phyloP scores from a whole-genome alignment of 2,888 invertebrate species.

The Piscicola geometra region DNA sequence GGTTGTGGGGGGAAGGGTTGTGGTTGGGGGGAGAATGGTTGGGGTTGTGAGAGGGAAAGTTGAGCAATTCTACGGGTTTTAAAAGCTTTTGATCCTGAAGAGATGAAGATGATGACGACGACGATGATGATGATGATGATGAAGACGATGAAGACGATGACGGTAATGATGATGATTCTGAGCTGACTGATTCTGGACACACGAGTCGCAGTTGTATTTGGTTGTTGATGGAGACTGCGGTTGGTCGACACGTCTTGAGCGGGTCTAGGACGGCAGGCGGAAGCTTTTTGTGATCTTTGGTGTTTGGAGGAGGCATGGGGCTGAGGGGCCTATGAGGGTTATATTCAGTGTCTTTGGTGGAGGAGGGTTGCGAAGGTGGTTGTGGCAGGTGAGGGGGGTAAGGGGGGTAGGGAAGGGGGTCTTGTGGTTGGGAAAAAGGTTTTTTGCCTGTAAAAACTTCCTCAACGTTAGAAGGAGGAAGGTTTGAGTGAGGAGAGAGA shows the following conservation, averaged over 20 bases:
- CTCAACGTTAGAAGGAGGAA: not conserved
- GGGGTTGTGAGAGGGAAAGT: too few relatives aligned
- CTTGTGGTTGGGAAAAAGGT: too few relatives aligned
- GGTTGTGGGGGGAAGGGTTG: not conserved
- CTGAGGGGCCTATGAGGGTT: too few relatives aligned
- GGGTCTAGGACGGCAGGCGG: not conserved
- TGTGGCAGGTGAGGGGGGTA: not conserved
- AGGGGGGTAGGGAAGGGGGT: not conserved
- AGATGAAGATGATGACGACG: slow-evolving; percentile 7
- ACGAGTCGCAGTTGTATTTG: not conserved
- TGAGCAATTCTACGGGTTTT: too few relatives aligned
- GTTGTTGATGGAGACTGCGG: not conserved
- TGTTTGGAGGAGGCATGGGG: too few relatives aligned
- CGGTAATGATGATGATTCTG: not conserved
- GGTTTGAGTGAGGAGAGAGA: not conserved
- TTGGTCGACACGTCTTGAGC: not conserved
- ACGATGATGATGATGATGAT: slow-evolving; percentile 17
- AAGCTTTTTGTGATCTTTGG: too few relatives aligned
- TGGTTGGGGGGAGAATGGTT: not conserved
- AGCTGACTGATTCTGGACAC: not conserved
- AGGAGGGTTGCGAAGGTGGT: not conserved
- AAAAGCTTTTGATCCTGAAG: too few relatives aligned
- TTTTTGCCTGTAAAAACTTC: too few relatives aligned
- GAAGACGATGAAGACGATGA: slow-evolving; percentile 7
- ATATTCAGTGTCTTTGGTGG: not conserved